These are phyloP conservation scores for Dendrocopos noguchii DNA, from an alignment of 2,113 vertebrate species.

Conservation along the genomic window DNA sequence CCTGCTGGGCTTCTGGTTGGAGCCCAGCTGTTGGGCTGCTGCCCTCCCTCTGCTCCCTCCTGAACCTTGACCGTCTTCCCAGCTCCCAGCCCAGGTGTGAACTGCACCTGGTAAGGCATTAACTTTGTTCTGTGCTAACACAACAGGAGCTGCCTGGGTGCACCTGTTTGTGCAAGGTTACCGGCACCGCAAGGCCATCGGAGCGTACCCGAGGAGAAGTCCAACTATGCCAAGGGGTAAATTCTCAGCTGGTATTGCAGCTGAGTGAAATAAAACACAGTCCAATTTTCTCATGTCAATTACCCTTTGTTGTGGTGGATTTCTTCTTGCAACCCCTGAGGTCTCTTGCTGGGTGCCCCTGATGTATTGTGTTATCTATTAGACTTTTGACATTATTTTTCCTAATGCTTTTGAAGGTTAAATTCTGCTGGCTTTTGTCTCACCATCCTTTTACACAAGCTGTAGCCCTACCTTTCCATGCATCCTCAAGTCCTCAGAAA, in stretches of 20 bases:
- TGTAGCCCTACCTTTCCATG: accelerated
- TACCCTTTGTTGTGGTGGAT: neutral
- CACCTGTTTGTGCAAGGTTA: conserved; percentile 76
- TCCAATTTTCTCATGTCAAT: neutral
- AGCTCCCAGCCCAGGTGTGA: conserved; percentile 79
- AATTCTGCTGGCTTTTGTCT: neutral
- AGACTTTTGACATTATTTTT: neutral
- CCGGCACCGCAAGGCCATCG: conserved; percentile 63
- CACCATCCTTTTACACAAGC: neutral
- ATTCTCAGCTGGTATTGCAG: neutral
- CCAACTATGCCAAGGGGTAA: conserved; percentile 27
- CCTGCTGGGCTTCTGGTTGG: neutral
- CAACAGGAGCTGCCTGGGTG: conserved; percentile 73
- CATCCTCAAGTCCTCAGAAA: neutral
- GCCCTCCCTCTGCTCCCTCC: neutral
- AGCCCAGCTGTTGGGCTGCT: neutral
- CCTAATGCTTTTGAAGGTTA: neutral
- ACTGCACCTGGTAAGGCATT: conserved; percentile 80
- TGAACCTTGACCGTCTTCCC: conserved; percentile 32
- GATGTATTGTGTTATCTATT: neutral
- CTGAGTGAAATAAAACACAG: neutral
- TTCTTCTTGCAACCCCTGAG: neutral
- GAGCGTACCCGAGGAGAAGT: conserved; percentile 27
- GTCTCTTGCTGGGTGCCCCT: neutral
- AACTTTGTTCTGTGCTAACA: conserved; percentile 80